Evolutionary conservation across 2,888 invertebrate species (phyloP), one percentile per base, ranked within the genome.

Genomic region (Melipona beecheii): DNA sequence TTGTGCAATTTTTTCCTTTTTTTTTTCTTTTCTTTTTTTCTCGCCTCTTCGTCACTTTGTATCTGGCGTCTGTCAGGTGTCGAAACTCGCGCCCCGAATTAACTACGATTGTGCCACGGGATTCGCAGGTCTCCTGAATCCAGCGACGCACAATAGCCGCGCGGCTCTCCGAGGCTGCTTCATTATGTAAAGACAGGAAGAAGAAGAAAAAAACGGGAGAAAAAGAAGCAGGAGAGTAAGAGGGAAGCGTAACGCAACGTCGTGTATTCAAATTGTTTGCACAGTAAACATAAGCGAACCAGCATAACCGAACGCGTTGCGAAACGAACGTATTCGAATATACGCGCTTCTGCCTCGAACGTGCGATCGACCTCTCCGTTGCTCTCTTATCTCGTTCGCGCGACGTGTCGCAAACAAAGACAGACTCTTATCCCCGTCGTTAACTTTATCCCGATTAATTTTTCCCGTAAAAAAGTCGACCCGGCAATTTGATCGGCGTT

Each of bases 31-130:
- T 77, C 54, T 54, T 43, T 24, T 15, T 2, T 9, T 9, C 43
- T 43, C 43, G 43, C 43, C 9, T 27, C 27, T 43, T 11, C 43
- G 43, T 11, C 43, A 11, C 9, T 43, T 49, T 65, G 1, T 5
- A 0, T 62, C 52, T 64, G 43, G 31, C 56, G 75, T 50, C 72
- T 72, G 81, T 86, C 82, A 82, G 78, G 66, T 85, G 86, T 89
- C 85, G 88, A 89, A 89, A 90, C 69, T 71, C 81, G 76, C 78
- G 84, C 84, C 81, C 85, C 85, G 82, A 90, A 90, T 90, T 86
- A 90, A 82, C 83, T 70, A 69, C 83, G 79, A 89, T 90, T 89
- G 89, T 89, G 56, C 27, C 62, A 4, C 60, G 72, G 58, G 56
- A 66, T 73, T 58, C 72, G 27, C 81, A 65, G 49, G 60, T 36